Evolutionary conservation across 2,888 invertebrate species (phyloP), one percentile per base, ranked within the genome.

Genomic region (Buathra laborator): DNA sequence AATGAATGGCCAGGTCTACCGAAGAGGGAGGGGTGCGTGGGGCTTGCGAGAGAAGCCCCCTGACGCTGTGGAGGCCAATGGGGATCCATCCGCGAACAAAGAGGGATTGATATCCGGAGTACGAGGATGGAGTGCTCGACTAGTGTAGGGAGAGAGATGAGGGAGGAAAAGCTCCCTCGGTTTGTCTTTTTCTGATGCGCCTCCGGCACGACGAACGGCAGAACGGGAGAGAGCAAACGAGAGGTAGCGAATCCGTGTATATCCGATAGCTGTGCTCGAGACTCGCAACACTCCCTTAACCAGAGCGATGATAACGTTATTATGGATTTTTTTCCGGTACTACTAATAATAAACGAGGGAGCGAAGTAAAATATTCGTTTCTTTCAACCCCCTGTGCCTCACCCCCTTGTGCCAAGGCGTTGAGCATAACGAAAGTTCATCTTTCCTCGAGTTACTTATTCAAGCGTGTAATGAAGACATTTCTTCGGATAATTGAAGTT

Each of bases 1-100:
- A 93, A 93, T 92, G 93, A 93, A 93, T 90, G 90, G 91, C 89
- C 88, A 90, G 80, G 82, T 83, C 79, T 84, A 86, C 86, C 75
- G 79, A 46, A 24, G 32, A 51, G 37, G 68, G 76, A 53, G 53
- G 76, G 44, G 74, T 59, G 51, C 53, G 56, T 48, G 71, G 24
- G 75, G 71, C 75, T 86, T 83, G 71, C 77, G 71, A 84, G 78
- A 76, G 86, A 87, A 86, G 80, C 86, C 85, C 86, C 81, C 83
- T 68, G 72, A 74, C 82, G 83, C 70, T 68, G 59, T 82, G 82
- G 77, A 83, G 86, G 87, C 88, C 89, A 87, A 87, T 89, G 90
- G 86, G 87, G 90, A 89, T 90, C 86, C 89, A 87, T 87, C 86
- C 86, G 78, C 81, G 87, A 90, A 92, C 90, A 91, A 91, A 90